phyloP scores from a whole-genome alignment of 2,888 invertebrate species.

The Cataglyphis cursor region DNA sequence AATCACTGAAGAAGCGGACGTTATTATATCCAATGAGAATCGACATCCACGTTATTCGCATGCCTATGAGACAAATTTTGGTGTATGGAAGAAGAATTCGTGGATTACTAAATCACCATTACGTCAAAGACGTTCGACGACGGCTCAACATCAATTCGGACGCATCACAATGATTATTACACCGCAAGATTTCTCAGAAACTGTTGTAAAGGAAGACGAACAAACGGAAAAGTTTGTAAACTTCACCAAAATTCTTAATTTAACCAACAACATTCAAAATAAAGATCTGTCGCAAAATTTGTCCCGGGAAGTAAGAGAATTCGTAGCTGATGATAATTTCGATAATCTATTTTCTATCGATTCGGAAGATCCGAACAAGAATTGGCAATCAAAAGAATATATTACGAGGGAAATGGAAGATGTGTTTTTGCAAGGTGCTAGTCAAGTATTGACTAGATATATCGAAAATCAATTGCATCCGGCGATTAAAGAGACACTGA shows the following conservation, averaged over 20 bases:
- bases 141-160: background rate
- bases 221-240: slow-evolving; percentile 51
- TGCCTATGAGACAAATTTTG: slow-evolving; percentile 67
- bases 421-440: slow-evolving; percentile 94
- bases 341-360: slow-evolving; percentile 65
- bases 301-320: slow-evolving; percentile 73
- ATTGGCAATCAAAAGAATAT: slow-evolving; percentile 88
- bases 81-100: slow-evolving; percentile 80
- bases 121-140: slow-evolving; percentile 60
- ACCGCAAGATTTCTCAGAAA: slow-evolving; percentile 73
- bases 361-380: slow-evolving; percentile 64
- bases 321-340: slow-evolving; percentile 73
- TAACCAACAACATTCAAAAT: slow-evolving; percentile 5
- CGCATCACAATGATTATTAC: slow-evolving; percentile 63
- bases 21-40: slow-evolving; percentile 80
- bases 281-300: slow-evolving; percentile 31
- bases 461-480: slow-evolving; percentile 95
- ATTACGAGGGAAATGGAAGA: slow-evolving; percentile 94
- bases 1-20: slow-evolving; percentile 79
- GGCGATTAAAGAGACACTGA: slow-evolving; percentile 94
- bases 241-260: slow-evolving; percentile 43
- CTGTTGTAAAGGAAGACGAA: slow-evolving; percentile 62
- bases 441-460: slow-evolving; percentile 93
- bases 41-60: slow-evolving; percentile 73
- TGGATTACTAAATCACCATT: slow-evolving; percentile 80